Evolutionary conservation across 92 coral and sea anemone genomes (phyloP), one percentile per base, ranked within the genome.

Genomic region (Umimayanthus chanpuru): DNA sequence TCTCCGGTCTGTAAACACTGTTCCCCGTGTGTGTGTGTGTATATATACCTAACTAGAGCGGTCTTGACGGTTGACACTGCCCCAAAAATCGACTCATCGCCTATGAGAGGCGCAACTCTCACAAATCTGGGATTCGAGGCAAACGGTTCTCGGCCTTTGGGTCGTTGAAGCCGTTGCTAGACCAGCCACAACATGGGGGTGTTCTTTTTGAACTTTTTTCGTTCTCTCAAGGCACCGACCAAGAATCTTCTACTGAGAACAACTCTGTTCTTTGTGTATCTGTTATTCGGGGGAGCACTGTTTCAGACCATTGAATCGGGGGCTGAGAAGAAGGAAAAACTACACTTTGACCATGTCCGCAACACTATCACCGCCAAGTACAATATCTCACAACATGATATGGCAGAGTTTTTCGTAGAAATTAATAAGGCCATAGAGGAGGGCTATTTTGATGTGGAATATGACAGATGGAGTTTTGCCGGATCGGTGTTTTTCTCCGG

Each of bases 281-380:
- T 97, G 9, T 92, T 97, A 6, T 95, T 95, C 73, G 99, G 99
- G 4, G 99, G 98, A 9, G 96, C 98, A 3, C 98, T 97, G 15
- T 97, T 97, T 78, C 99, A 97, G 86, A 94, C 98, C 85, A 93
- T 97, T 36, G 99, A 97, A 88, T 97, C 99, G 23, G 99, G 99
- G 38, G 99, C 98, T 0, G 99, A 97, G 73, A 90, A 92, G 64
- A 88, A 95, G 41, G 96, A 93, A 75, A 97, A 94, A 67, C 88
- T 94, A 61, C 99, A 93, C 65, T 96, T 95, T 74, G 96, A 94
- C 47, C 76, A 91, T 16, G 98, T 97, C 25, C 96, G 95, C 14
- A 92, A 94, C 49, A 90, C 92, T 41, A 78, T 97, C 81, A 93
- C 89, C 77, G 85, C 91, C 65, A 97, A 97, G 83, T 97, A 97